Conservation (phyloP, 2,888 invertebrate species). For the Drosophila parthenogenetica region DNA sequence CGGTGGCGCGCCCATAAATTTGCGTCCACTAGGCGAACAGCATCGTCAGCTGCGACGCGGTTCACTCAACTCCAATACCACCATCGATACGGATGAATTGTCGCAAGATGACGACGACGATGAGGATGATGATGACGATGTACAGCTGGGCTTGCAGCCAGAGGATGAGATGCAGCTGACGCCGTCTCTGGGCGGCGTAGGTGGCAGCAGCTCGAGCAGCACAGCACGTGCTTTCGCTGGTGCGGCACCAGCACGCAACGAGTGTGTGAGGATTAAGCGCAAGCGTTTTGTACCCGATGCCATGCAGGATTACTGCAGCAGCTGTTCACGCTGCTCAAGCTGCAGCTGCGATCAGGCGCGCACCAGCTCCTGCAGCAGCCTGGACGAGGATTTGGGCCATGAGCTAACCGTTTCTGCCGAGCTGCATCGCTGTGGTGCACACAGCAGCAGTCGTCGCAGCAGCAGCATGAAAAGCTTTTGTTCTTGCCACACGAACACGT, state of each 20-base stretch:
- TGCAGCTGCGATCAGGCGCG: slow-evolving; percentile 74
- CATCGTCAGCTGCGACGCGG: slow-evolving; percentile 56
- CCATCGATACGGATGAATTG: slow-evolving; percentile 78
- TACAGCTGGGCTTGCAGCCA: slow-evolving; percentile 53
- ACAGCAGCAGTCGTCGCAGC: slow-evolving; percentile 47
- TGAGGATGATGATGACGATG: slow-evolving; percentile 66
- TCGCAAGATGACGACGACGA: slow-evolving; percentile 71
- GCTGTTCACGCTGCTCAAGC: slow-evolving; percentile 81
- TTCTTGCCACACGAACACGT: slow-evolving; percentile 82
- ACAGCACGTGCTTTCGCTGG: slow-evolving; percentile 59
- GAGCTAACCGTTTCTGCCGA: slow-evolving; percentile 76
- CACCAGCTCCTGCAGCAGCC: slow-evolving; percentile 81
- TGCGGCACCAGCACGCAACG: slow-evolving; percentile 64
- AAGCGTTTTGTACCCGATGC: slow-evolving; percentile 79
- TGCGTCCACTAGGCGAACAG: slow-evolving; percentile 70
- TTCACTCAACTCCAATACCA: slow-evolving; percentile 79
- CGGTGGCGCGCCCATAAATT: slow-evolving; percentile 69
- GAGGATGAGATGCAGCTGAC: slow-evolving; percentile 65
- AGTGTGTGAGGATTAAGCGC: slow-evolving; percentile 81
- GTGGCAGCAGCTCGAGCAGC: slow-evolving; percentile 63
- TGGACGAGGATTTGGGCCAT: slow-evolving; percentile 70
- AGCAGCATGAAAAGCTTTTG: slow-evolving; percentile 80
- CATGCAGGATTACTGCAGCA: slow-evolving; percentile 77
- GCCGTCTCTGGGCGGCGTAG: slow-evolving; percentile 31
- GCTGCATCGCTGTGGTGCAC: slow-evolving; percentile 71